A percentile compares a stretch with the other conserved stretches of the same genome.
These are phyloP conservation scores for Dipodomys spectabilis DNA, from an alignment of 2,113 vertebrate genomes.

Conservation along the genomic window DNA sequence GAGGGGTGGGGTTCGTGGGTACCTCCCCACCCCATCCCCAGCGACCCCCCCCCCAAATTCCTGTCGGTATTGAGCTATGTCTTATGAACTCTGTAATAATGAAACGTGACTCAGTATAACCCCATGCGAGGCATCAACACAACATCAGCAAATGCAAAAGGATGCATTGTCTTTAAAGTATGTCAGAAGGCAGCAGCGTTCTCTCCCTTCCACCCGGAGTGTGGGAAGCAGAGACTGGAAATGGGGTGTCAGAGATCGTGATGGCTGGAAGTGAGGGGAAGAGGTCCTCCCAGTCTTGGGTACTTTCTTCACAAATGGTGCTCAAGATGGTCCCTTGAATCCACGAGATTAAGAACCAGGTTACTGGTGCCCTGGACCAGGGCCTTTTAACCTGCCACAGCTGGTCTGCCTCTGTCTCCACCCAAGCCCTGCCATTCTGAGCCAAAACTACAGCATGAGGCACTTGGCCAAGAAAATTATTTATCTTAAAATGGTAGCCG, in stretches of 20 bases:
- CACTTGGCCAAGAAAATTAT: conserved; percentile 13
- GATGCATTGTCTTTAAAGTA: conserved; percentile 61
- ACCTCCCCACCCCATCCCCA: neutral
- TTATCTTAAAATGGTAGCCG: neutral
- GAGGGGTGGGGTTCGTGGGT: neutral
- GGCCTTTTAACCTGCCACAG: neutral
- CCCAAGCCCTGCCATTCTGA: neutral
- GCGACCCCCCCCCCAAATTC: conserved; percentile 6
- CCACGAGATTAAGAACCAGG: neutral
- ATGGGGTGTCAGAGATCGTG: fast-evolving
- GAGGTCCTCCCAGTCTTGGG: neutral
- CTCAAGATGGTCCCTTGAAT: fast-evolving
- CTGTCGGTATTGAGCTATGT: conserved; percentile 23
- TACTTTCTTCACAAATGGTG: neutral
- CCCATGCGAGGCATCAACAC: conserved; percentile 39
- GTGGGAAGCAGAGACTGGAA: neutral
- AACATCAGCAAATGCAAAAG: conserved; percentile 64
- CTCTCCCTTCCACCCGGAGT: neutral
- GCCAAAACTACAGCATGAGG: neutral
- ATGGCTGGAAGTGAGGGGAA: fast-evolving
- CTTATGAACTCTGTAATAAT: conserved; percentile 67
- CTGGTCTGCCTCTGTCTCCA: neutral
- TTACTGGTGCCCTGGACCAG: too few relatives aligned
- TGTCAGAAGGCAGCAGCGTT: neutral
- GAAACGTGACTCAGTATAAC: conserved; percentile 62